phyloP scores from a whole-genome alignment of 1,140 invertebrate species.

The Spodoptera frugiperda region DNA sequence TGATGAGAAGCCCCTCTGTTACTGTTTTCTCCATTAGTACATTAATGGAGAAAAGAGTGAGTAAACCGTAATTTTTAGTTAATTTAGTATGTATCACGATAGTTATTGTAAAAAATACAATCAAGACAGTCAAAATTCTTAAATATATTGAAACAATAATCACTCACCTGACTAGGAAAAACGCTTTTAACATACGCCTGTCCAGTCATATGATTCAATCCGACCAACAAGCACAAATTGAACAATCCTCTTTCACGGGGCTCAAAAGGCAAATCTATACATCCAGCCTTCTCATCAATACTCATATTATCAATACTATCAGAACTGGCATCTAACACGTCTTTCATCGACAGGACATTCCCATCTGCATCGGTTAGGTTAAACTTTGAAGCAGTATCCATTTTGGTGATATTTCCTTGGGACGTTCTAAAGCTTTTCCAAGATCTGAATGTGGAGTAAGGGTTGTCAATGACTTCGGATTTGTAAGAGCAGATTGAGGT shows the following conservation, averaged over 20 bases:
- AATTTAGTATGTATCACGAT: too few relatives aligned
- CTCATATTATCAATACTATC: constrained; percentile 66
- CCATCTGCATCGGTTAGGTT: constrained; percentile 73
- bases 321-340: constrained; percentile 45
- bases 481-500: constrained; percentile 79
- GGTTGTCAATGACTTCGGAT: constrained; percentile 71
- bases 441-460: constrained; percentile 75
- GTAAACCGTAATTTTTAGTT: too few relatives aligned
- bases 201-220: constrained; percentile 87
- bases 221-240: constrained; percentile 89
- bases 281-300: constrained; percentile 80
- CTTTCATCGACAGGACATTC: constrained; percentile 67
- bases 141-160: constrained; percentile 60
- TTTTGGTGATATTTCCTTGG: constrained; percentile 69
- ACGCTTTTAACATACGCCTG: constrained; percentile 89
- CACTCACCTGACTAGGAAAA: constrained; percentile 88
- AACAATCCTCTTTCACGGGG: constrained; percentile 85
- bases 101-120: too few relatives aligned
- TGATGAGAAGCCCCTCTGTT: too few relatives aligned
- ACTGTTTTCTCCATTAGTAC: too few relatives aligned
- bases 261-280: constrained; percentile 73
- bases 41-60: too few relatives aligned
- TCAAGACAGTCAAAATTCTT: too few relatives aligned
- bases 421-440: constrained; percentile 80
- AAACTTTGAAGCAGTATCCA: constrained; percentile 73